Conservation (phyloP, 1,140 invertebrate species). For the Zaprionus tsacasi region DNA sequence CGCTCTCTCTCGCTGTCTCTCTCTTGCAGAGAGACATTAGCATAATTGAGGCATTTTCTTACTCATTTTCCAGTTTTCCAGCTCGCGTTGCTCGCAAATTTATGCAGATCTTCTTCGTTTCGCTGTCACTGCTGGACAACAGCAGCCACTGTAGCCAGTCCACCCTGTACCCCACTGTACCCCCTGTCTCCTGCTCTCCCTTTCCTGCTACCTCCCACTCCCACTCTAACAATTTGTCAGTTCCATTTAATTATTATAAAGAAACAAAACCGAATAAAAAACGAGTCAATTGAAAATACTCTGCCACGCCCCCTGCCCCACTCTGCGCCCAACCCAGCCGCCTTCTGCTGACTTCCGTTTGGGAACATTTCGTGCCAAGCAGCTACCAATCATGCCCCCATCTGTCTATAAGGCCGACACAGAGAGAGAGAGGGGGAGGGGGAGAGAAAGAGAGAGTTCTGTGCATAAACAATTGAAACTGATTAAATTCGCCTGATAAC, state of each 20-base stretch:
- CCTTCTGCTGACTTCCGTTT: not conserved
- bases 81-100: constrained; percentile 22
- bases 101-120: constrained; percentile 6
- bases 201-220: no score
- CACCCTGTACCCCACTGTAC: not conserved
- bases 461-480: constrained; percentile 78
- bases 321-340: not conserved
- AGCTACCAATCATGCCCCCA: constrained; percentile 64
- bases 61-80: constrained; percentile 21
- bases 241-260: constrained; percentile 22
- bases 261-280: not conserved
- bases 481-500: constrained; percentile 81
- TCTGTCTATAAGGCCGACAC: not conserved
- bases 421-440: no score
- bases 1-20: constrained; percentile 2
- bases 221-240: constrained; percentile 3
- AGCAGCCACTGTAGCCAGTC: no score
- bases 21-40: constrained; percentile 30
- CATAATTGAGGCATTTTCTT: constrained; percentile 65
- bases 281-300: constrained; percentile 68
- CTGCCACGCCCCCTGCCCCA: not conserved
- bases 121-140: no score
- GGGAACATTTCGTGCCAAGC: constrained; percentile 64
- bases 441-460: no score
- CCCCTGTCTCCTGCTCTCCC: not conserved